phyloP scores from a whole-genome alignment of 2,888 invertebrate genomes.

The Octonoba sinensis region DNA sequence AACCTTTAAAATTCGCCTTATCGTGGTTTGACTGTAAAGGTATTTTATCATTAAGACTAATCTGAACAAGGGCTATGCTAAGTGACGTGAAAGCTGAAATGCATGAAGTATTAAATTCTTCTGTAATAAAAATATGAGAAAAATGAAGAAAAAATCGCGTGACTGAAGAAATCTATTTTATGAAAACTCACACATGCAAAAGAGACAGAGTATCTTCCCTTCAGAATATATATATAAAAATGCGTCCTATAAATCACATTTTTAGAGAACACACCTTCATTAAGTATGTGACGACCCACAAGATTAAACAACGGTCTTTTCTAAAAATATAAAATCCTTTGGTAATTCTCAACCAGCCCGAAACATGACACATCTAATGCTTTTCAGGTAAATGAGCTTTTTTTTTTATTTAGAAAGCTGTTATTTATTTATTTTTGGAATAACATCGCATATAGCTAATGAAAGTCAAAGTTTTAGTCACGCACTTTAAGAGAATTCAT shows the following conservation, averaged over 20 bases:
- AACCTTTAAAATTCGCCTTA: too few species aligned
- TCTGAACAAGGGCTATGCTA: too few species aligned
- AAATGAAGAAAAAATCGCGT: too few species aligned
- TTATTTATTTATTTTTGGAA: conserved; percentile 45
- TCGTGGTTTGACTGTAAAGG: too few species aligned
- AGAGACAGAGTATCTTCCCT: not conserved
- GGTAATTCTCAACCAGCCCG: not conserved
- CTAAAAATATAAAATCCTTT: too few species aligned
- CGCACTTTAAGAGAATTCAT: conserved; percentile 48
- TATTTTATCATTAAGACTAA: too few species aligned
- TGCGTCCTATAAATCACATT: conserved; percentile 37
- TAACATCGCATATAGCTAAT: conserved; percentile 27
- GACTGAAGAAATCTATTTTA: too few species aligned
- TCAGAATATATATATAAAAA: not conserved
- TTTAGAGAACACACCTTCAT: conserved; percentile 34
- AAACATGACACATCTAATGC: conserved; percentile 32
- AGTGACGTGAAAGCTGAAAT: too few species aligned
- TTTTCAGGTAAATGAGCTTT: conserved; percentile 37
- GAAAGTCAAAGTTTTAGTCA: conserved; percentile 51
- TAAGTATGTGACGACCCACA: conserved; percentile 41
- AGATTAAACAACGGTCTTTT: conserved; percentile 20
- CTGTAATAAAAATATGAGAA: too few species aligned
- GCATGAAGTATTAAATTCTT: too few species aligned
- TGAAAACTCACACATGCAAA: not conserved
- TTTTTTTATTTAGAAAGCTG: conserved; percentile 5